These are phyloP conservation scores for Heliconius cydno DNA, from an alignment of 2,888 invertebrate species.

Conservation along the genomic window DNA sequence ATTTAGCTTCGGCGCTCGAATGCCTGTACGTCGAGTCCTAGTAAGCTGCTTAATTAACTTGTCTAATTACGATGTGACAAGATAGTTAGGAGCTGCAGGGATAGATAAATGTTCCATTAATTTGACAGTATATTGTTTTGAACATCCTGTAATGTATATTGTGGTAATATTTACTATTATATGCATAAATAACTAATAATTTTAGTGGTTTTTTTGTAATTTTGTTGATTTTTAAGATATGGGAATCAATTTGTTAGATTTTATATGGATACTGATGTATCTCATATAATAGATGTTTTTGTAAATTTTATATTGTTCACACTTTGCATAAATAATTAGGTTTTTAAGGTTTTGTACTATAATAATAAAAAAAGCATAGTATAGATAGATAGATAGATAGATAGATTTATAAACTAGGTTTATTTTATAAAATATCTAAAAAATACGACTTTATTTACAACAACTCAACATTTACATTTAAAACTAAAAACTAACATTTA, in stretches of 20 bases:
- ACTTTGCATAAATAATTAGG: too few relatives aligned
- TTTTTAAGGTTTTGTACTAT: too few relatives aligned
- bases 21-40: slow-evolving; percentile 38
- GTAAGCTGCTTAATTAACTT: slow-evolving; percentile 60
- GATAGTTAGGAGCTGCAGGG: slow-evolving; percentile 45
- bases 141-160: slow-evolving; percentile 25
- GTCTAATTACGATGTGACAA: slow-evolving; percentile 62
- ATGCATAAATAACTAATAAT: neutral
- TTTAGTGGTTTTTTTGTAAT: neutral
- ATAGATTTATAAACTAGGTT: neutral
- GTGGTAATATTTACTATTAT: neutral
- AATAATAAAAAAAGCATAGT: too few relatives aligned
- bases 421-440: neutral
- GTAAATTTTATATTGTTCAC: neutral
- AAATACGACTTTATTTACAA: neutral
- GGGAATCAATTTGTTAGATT: neutral
- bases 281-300: neutral
- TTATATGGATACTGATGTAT: neutral
- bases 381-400: too few relatives aligned
- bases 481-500: neutral
- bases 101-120: slow-evolving; percentile 41
- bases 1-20: slow-evolving; percentile 37
- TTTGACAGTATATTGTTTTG: slow-evolving; percentile 32
- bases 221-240: neutral
- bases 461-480: neutral